Evolutionary conservation across 2,888 invertebrate genomes (phyloP).

Genomic region (Esperia sulphurella): DNA sequence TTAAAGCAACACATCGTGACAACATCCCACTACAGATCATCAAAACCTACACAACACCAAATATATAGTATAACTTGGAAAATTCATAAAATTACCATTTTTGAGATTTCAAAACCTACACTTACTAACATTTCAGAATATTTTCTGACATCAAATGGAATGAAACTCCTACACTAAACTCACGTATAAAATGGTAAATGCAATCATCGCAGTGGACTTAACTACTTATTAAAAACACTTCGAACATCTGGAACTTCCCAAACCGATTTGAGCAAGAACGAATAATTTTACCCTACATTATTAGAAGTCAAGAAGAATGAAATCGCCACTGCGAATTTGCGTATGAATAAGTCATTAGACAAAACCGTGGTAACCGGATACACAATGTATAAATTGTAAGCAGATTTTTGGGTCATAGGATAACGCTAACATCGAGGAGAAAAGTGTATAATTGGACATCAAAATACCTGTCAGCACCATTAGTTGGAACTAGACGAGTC

Average conservation of each 20-base stretch:
- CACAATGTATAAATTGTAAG: neutral
- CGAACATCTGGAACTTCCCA: too few species aligned
- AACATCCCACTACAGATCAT: conserved; percentile 3
- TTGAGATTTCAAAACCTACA: conserved; percentile 32
- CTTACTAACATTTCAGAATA: conserved; percentile 11
- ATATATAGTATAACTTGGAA: conserved; percentile 30
- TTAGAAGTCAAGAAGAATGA: neutral
- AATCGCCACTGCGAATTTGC: neutral
- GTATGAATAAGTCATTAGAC: neutral
- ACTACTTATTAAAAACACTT: too few species aligned
- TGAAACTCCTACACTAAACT: neutral
- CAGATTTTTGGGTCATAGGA: neutral
- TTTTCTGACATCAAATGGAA: conserved; percentile 10
- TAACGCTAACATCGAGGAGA: neutral
- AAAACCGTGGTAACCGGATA: neutral
- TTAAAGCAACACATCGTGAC: too few species aligned
- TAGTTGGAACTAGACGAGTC: conserved; percentile 11
- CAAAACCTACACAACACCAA: conserved; percentile 26
- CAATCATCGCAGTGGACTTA: too few species aligned
- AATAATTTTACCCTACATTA: neutral
- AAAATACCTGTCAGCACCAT: conserved; percentile 17
- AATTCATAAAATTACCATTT: conserved; percentile 36
- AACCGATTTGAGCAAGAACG: too few species aligned
- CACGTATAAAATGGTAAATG: too few species aligned
- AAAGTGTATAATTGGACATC: neutral